These are phyloP conservation scores for Oxycera nigricornis DNA, from an alignment of 2,888 invertebrate species.

Conservation along the genomic window DNA sequence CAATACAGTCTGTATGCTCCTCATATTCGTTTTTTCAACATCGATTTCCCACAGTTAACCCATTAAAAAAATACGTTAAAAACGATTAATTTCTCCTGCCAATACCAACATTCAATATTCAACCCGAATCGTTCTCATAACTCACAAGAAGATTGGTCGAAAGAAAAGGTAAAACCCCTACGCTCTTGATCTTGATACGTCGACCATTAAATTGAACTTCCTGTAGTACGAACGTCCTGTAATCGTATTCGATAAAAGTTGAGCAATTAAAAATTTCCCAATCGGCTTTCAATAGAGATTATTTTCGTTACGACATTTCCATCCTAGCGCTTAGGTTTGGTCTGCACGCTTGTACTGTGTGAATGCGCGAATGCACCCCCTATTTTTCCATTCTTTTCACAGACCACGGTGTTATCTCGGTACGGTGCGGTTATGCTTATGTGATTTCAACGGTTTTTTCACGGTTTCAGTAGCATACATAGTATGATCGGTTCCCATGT, in stretches of 20 bases:
- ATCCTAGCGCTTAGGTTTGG: too few species aligned
- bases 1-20: too few species aligned
- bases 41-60: constrained; percentile 20
- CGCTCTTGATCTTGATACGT: constrained; percentile 33
- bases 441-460: constrained; percentile 52
- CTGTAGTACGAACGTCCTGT: constrained; percentile 21
- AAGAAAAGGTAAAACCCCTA: neutral
- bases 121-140: constrained; percentile 30
- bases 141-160: neutral
- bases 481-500: constrained; percentile 41
- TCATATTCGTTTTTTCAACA: neutral
- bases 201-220: constrained; percentile 47
- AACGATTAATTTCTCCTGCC: neutral
- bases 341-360: neutral
- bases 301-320: neutral
- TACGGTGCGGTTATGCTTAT: constrained; percentile 48
- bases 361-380: neutral
- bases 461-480: constrained; percentile 1
- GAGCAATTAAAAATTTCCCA: constrained; percentile 45
- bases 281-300: constrained; percentile 42
- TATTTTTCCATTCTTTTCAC: neutral
- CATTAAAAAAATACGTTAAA: constrained; percentile 34
- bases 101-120: neutral
- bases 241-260: constrained; percentile 1
- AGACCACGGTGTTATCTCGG: constrained; percentile 9